Evolutionary conservation across 1,140 invertebrate genomes (phyloP).

Genomic region (Hyposmocoma kahamanoa): DNA sequence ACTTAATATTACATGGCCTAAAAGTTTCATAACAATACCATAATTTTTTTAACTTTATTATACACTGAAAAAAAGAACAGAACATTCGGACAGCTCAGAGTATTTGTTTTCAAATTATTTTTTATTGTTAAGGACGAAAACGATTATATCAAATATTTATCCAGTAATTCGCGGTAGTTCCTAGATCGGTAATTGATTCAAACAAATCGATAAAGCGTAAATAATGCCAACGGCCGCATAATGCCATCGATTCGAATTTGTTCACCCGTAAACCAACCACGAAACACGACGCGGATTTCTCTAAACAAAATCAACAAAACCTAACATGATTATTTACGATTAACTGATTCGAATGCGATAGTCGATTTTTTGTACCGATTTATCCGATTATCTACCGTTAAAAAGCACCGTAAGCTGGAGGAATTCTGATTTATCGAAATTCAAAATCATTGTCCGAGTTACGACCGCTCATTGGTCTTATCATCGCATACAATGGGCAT

Average conservation of each 20-base stretch:
- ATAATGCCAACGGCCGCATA: neutral
- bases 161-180: neutral
- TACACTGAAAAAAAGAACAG: neutral
- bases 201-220: neutral
- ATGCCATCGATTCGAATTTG: neutral
- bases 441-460: neutral
- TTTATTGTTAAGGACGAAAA: neutral
- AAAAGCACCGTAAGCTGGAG: neutral
- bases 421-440: neutral
- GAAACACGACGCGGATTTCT: neutral
- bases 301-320: neutral
- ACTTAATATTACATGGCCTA: neutral
- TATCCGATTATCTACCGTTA: neutral
- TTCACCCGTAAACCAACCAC: neutral
- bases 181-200: neutral
- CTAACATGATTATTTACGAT: conserved; percentile 1
- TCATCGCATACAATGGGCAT: neutral
- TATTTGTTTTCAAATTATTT: neutral
- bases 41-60: neutral
- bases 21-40: neutral
- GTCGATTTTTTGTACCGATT: neutral
- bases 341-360: neutral
- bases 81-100: neutral
- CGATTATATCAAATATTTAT: neutral
- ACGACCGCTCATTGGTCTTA: neutral